These are phyloP conservation scores for Taenaris catops DNA, from an alignment of 2,888 invertebrate species.

Conservation along the genomic window DNA sequence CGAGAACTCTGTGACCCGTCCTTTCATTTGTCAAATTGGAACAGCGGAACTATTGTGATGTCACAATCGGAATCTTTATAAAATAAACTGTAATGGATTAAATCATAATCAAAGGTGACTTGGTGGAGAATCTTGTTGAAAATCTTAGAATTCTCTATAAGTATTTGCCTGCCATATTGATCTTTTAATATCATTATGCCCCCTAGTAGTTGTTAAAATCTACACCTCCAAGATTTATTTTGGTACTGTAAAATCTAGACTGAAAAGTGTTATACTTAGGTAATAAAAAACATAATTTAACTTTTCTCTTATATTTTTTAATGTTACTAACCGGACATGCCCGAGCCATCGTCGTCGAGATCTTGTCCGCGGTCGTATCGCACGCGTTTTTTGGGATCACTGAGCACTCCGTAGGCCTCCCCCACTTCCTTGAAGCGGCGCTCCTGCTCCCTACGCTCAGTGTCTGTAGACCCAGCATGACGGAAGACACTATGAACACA, in stretches of 20 bases:
- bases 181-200: too few species aligned
- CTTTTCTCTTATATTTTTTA: too few species aligned
- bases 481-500: slow-evolving; percentile 96
- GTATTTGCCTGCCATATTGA: too few species aligned
- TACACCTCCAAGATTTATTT: too few species aligned
- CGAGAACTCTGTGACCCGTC: slow-evolving; percentile 39
- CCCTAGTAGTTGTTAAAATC: too few species aligned
- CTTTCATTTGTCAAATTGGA: slow-evolving; percentile 51
- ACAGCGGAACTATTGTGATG: slow-evolving; percentile 10
- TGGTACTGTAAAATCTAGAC: too few species aligned
- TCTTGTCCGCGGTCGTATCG: slow-evolving; percentile 96
- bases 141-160: too few species aligned
- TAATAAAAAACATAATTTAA: too few species aligned
- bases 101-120: too few species aligned
- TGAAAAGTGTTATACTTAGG: too few species aligned
- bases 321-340: slow-evolving; percentile 71
- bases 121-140: too few species aligned
- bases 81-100: too few species aligned
- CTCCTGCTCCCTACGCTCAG: slow-evolving; percentile 94
- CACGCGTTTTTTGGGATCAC: slow-evolving; percentile 93
- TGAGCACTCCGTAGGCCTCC: slow-evolving; percentile 96
- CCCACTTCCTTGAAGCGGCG: slow-evolving; percentile 97
- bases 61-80: slow-evolving; percentile 9
- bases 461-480: slow-evolving; percentile 92
- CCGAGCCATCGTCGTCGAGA: slow-evolving; percentile 84